phyloP scores from a whole-genome alignment of 1,140 invertebrate genomes.

The Grapholita molesta region DNA sequence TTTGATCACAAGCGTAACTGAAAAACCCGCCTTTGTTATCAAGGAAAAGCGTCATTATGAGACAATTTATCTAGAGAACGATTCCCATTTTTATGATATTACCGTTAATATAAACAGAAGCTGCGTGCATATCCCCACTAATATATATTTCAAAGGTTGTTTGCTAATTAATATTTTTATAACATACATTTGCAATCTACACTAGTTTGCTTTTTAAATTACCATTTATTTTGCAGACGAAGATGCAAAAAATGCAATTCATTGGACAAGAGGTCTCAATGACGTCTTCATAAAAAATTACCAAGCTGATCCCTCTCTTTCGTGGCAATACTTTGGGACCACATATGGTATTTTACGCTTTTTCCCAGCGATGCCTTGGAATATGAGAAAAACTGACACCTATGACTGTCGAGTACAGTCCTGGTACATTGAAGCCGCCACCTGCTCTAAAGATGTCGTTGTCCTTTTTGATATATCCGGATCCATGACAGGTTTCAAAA shows the following conservation, averaged over 20 bases:
- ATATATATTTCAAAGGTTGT: slow-evolving; percentile 92
- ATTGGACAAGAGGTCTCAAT: slow-evolving; percentile 93
- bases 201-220: not conserved
- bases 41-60: slow-evolving; percentile 71
- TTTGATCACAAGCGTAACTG: slow-evolving; percentile 25
- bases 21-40: slow-evolving; percentile 47
- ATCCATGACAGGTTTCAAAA: slow-evolving; percentile 95
- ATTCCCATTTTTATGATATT: slow-evolving; percentile 92
- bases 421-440: slow-evolving; percentile 98
- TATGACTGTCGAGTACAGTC: slow-evolving; percentile 94
- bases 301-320: slow-evolving; percentile 90
- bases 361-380: slow-evolving; percentile 88
- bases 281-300: slow-evolving; percentile 92
- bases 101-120: slow-evolving; percentile 90
- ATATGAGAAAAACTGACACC: slow-evolving; percentile 57
- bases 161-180: not conserved
- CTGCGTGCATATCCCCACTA: slow-evolving; percentile 96
- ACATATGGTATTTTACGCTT: slow-evolving; percentile 93
- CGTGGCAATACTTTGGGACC: slow-evolving; percentile 98
- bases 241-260: slow-evolving; percentile 85
- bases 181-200: not conserved
- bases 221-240: slow-evolving; percentile 70
- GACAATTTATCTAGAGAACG: slow-evolving; percentile 81
- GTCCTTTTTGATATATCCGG: slow-evolving; percentile 97
- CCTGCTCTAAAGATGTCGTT: slow-evolving; percentile 97